Percentiles rank a stretch among this genome's conserved stretches.
Conservation (phyloP, 2,113 vertebrate genomes). For the Orcinus orca region DNA sequence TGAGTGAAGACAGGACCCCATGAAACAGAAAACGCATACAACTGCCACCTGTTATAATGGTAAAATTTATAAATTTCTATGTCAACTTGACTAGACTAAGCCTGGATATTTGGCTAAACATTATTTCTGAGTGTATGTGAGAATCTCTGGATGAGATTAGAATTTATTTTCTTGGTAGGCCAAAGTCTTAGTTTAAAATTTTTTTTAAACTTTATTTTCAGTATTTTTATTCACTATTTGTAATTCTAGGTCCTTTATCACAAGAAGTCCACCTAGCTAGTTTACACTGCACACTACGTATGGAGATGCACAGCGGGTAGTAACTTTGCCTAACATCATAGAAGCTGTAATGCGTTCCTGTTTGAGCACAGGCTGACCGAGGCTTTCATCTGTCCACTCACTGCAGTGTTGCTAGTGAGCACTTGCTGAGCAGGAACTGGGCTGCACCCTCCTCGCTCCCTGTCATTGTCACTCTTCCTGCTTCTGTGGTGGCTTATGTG, state of each 20-base stretch:
- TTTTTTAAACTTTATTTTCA: too few species aligned
- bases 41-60: accelerated
- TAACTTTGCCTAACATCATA: background rate
- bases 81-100: background rate
- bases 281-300: background rate
- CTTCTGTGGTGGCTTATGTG: background rate
- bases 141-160: background rate
- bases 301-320: background rate
- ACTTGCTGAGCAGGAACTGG: background rate
- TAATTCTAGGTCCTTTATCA: background rate
- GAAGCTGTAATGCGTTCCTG: background rate
- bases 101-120: background rate
- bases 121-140: background rate
- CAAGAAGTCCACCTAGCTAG: slow-evolving; percentile 5
- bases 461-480: background rate
- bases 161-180: background rate
- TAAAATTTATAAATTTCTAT: background rate
- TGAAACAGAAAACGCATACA: background rate
- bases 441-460: background rate
- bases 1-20: background rate
- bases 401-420: background rate
- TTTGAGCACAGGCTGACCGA: background rate
- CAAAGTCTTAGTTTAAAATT: background rate
- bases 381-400: background rate
- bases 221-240: background rate